Percentiles rank a stretch among this genome's conserved stretches.
These are phyloP conservation scores for Ypsolopha scabrella DNA, from an alignment of 2,888 invertebrate genomes.

Conservation along the genomic window DNA sequence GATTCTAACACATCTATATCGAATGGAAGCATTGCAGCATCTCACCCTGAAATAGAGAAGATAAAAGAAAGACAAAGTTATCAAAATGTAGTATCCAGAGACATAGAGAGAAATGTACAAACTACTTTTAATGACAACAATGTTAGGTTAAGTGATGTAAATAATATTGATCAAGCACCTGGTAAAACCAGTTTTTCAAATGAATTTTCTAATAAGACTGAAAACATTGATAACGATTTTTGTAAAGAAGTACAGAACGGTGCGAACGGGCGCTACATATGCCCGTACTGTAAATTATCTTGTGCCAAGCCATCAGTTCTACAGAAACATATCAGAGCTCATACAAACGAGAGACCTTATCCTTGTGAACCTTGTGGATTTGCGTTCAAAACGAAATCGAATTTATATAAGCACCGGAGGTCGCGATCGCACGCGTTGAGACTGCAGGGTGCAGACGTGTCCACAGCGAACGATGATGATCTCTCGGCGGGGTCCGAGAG, in stretches of 20 bases:
- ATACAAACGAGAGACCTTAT: constrained; percentile 93
- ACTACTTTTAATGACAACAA: constrained; percentile 61
- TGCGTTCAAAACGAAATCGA: constrained; percentile 94
- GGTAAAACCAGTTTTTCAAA: constrained; percentile 67
- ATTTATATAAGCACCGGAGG: constrained; percentile 90
- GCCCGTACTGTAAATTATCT: constrained; percentile 88
- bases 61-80: constrained; percentile 41
- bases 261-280: constrained; percentile 79
- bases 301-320: constrained; percentile 95
- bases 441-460: constrained; percentile 70
- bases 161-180: constrained; percentile 60
- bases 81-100: constrained; percentile 27
- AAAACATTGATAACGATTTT: constrained; percentile 65
- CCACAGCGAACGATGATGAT: constrained; percentile 69
- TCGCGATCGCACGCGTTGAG: constrained; percentile 79
- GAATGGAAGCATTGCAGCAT: constrained; percentile 58
- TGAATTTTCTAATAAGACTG: constrained; percentile 69
- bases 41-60: constrained; percentile 60
- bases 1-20: constrained; percentile 43
- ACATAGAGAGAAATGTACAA: constrained; percentile 64
- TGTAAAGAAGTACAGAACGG: constrained; percentile 56
- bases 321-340: constrained; percentile 93
- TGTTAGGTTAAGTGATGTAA: constrained; percentile 60
- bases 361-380: constrained; percentile 91
- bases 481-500: constrained; percentile 71